Evolutionary conservation across 2,797 vertebrate genomes (phyloP).

Genomic region (Gorsachius magnificus): DNA sequence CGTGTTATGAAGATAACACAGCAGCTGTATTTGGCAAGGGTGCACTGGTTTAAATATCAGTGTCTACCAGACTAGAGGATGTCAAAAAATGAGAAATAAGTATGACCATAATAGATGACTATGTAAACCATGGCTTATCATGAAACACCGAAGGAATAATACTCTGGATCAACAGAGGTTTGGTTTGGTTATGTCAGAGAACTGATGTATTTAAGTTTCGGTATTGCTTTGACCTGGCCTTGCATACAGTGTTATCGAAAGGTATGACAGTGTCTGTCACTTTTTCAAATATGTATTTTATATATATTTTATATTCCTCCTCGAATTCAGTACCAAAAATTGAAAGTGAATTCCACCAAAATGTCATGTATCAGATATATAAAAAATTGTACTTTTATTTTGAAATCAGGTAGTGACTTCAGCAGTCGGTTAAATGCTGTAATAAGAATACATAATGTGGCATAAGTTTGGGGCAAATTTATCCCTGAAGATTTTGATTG

Average conservation of each 20-base stretch:
- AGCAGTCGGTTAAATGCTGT: background rate
- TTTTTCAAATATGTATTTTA: background rate
- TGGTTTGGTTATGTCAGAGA: slow-evolving; percentile 17
- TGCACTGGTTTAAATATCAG: slow-evolving; percentile 26
- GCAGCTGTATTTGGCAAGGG: slow-evolving; percentile 31
- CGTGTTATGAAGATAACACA: slow-evolving; percentile 19
- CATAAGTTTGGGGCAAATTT: background rate
- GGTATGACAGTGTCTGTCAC: background rate
- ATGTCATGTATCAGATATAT: background rate
- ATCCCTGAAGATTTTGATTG: background rate
- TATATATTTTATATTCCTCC: background rate
- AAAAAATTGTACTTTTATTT: background rate
- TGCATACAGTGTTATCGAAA: background rate
- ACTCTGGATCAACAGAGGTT: background rate
- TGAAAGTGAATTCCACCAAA: background rate
- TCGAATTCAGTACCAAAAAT: background rate
- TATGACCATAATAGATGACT: background rate
- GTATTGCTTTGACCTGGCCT: slow-evolving; percentile 13
- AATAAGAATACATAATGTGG: background rate
- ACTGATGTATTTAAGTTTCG: background rate
- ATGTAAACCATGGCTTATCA: slow-evolving; percentile 23
- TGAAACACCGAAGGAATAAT: background rate
- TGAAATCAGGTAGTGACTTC: background rate
- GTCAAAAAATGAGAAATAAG: slow-evolving; percentile 19
- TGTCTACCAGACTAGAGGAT: slow-evolving; percentile 11